Conservation (phyloP, 2,888 invertebrate genomes). For the Drosophila limbata region DNA sequence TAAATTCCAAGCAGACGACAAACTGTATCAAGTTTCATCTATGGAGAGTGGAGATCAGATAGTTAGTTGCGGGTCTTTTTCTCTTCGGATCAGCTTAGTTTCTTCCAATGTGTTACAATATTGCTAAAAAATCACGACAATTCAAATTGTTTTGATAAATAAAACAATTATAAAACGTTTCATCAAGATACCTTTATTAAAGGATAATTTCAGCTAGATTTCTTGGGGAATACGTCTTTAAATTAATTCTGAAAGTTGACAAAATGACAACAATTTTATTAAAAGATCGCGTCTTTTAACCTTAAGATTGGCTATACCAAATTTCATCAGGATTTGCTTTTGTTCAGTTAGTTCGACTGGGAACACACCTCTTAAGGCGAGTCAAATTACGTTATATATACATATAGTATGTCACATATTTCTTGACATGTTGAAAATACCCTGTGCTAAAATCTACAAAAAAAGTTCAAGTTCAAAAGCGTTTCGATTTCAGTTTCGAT, state of each 20-base stretch:
- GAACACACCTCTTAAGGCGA: background rate
- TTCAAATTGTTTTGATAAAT: background rate
- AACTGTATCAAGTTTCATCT: background rate
- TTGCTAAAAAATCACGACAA: background rate
- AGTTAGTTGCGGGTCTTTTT: background rate
- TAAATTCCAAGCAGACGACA: background rate
- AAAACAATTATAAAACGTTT: background rate
- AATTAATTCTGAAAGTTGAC: too few species aligned
- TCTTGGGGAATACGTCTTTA: background rate
- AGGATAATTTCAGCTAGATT: background rate
- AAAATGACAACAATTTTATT: too few species aligned
- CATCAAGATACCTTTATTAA: background rate
- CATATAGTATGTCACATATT: background rate
- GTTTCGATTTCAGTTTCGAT: conserved; percentile 48
- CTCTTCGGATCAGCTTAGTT: background rate
- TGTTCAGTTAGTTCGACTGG: background rate
- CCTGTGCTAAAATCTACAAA: background rate
- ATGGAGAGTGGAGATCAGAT: background rate
- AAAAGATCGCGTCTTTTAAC: too few species aligned
- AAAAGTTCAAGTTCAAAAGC: conserved; percentile 72
- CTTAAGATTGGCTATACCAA: background rate
- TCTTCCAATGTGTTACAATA: too few species aligned
- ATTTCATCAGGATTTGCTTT: background rate
- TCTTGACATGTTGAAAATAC: background rate
- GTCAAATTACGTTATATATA: background rate